Evolutionary conservation across 2,797 vertebrate genomes (phyloP), one percentile per base, ranked within the genome.

Genomic region (Luscinia megarhynchos): DNA sequence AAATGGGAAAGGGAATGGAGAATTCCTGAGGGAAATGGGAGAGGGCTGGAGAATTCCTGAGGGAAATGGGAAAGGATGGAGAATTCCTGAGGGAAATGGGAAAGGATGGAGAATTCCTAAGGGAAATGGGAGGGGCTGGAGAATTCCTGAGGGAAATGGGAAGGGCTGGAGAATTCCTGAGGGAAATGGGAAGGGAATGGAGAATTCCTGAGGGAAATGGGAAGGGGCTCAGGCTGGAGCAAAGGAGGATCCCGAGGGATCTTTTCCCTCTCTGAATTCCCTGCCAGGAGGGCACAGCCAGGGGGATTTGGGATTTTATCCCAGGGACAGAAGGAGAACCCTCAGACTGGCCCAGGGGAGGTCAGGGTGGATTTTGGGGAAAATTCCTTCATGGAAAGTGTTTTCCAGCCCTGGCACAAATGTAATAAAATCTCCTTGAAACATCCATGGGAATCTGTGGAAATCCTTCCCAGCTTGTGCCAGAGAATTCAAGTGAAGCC

Each of bases 371-470:
- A 32, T 15, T 10, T 29, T 4, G 22, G 17, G 4, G 4, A 10
- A 10, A 27, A 48, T 62, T 50, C 50, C 55, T 11, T 5, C 41
- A 2, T 17, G 50, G 63, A 43, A 48, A 54, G 2, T 2, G 12
- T 50, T 26, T 3, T 4, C 40, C 58, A 43, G 40, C n/a, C 32
- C n/a, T 62, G 66, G 67, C 40, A 27, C 27, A 54, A 32, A 32
- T 58, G 34, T 14, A 20, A 34, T 11, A 5, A 72, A 29, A 51
- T 24, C 64, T 36, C 23, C 59, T 16, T 45, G 48, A 59, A 50
- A 61, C 13, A 7, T 34, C 40, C 20, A 0, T 0, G 5, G 61
- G 9, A 55, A 32, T 24, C 1, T 2, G 45, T 54, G 55, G 50
- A 70, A 77, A 87, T 85, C 55, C 69, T 74, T 86, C 58, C 81